phyloP scores from a whole-genome alignment of 1,140 invertebrate genomes.

The Diorhabda elongata region DNA sequence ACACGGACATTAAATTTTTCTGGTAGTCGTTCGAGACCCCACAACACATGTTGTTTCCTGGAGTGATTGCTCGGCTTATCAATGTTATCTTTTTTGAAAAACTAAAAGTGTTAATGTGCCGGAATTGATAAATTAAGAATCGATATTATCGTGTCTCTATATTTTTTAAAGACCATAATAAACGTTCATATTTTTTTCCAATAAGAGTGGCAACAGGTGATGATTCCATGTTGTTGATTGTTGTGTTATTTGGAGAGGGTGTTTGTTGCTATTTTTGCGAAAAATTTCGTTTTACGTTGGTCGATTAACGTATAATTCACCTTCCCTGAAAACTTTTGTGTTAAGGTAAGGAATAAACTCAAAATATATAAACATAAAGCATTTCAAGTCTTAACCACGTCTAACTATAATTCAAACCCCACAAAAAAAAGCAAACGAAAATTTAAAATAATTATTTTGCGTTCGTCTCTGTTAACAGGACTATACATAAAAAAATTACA shows the following conservation, averaged over 20 bases:
- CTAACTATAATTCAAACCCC: too few species aligned
- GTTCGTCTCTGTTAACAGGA: too few species aligned
- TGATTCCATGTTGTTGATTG: not conserved
- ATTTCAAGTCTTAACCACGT: too few species aligned
- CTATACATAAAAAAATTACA: too few species aligned
- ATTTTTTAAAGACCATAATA: not conserved
- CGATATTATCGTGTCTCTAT: conserved; percentile 6
- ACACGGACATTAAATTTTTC: conserved; percentile 10
- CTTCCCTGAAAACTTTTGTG: too few species aligned
- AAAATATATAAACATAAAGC: too few species aligned
- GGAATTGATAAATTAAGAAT: conserved; percentile 16
- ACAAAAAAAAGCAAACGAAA: too few species aligned
- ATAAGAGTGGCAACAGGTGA: conserved; percentile 18
- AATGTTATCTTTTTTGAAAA: conserved; percentile 12
- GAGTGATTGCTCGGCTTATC: conserved; percentile 1
- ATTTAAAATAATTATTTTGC: too few species aligned
- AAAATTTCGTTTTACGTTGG: too few species aligned
- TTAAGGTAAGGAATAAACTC: too few species aligned
- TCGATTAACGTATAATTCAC: too few species aligned
- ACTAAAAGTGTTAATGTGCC: conserved; percentile 10
- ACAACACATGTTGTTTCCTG: conserved; percentile 5
- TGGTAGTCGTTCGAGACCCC: conserved; percentile 6
- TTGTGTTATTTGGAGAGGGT: not conserved
- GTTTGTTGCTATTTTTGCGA: not conserved
- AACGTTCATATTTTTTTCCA: conserved; percentile 3